phyloP scores from a whole-genome alignment of 2,797 vertebrate species.

The Schizopygopsis pylzovi region DNA sequence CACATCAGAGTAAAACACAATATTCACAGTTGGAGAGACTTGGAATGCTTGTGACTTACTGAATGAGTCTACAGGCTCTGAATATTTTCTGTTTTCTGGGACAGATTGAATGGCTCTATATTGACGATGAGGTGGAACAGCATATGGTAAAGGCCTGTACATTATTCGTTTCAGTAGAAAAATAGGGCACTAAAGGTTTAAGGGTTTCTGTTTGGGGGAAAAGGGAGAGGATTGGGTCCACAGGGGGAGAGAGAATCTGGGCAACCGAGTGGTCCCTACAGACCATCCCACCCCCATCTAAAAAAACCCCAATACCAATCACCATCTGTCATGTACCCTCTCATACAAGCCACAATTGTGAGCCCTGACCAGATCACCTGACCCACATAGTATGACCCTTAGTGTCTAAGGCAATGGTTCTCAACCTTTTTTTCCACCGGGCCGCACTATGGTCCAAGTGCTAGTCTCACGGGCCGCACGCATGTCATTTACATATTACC shows the following conservation, averaged over 20 bases:
- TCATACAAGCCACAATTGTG: conserved; percentile 20
- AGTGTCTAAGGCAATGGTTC: not conserved
- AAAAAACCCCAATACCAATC: conserved; percentile 9
- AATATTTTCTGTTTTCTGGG: not conserved
- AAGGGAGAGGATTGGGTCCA: not conserved
- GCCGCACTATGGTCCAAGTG: too few species aligned
- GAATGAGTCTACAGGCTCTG: not conserved
- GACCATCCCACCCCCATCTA: conserved; percentile 21
- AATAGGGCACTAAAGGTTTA: conserved; percentile 38
- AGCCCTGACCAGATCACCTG: conserved; percentile 5
- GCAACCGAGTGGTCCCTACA: conserved; percentile 38
- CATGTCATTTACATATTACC: too few species aligned
- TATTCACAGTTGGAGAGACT: conserved; percentile 10
- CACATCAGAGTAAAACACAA: not conserved
- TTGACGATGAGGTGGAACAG: not conserved
- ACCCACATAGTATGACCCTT: not conserved
- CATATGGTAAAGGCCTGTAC: conserved; percentile 14
- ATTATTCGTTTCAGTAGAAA: conserved; percentile 10
- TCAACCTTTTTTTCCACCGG: too few species aligned
- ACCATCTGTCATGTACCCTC: conserved; percentile 50
- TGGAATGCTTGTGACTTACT: not conserved
- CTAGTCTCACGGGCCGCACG: too few species aligned
- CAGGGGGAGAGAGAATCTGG: conserved; percentile 17
- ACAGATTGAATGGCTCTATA: not conserved
- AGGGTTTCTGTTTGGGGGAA: conserved; percentile 18